Percentiles rank a stretch among this genome's conserved stretches.
These are phyloP conservation scores for Tachysurus fulvidraco DNA, from an alignment of 2,113 vertebrate species.

Conservation along the genomic window DNA sequence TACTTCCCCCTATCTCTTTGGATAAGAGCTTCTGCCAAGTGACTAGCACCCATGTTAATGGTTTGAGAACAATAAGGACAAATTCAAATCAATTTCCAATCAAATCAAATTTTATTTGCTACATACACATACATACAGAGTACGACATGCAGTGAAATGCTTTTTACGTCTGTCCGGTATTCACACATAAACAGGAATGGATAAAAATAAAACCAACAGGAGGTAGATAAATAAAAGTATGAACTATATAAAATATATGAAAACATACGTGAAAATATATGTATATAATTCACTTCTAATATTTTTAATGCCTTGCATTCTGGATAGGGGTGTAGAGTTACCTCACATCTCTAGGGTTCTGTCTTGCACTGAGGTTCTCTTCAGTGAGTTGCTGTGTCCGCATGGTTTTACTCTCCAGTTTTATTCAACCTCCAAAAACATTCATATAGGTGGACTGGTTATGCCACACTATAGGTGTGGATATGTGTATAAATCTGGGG, in stretches of 20 bases:
- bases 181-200: no score
- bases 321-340: neutral
- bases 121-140: no score
- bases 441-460: neutral
- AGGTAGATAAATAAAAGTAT: no score
- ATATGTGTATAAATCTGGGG: no score
- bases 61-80: neutral
- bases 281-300: neutral
- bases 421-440: neutral
- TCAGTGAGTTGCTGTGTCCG: neutral
- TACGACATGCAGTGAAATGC: no score
- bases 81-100: neutral
- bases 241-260: no score
- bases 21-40: no score
- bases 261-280: no score
- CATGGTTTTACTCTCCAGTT: neutral
- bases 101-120: no score
- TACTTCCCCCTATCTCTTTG: no score
- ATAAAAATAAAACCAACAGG: no score
- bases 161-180: no score
- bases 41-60: neutral
- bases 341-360: neutral
- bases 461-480: neutral
- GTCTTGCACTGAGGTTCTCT: neutral
- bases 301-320: neutral